These are phyloP conservation scores for Selenia dentaria DNA, from an alignment of 2,888 invertebrate species.

Conservation along the genomic window DNA sequence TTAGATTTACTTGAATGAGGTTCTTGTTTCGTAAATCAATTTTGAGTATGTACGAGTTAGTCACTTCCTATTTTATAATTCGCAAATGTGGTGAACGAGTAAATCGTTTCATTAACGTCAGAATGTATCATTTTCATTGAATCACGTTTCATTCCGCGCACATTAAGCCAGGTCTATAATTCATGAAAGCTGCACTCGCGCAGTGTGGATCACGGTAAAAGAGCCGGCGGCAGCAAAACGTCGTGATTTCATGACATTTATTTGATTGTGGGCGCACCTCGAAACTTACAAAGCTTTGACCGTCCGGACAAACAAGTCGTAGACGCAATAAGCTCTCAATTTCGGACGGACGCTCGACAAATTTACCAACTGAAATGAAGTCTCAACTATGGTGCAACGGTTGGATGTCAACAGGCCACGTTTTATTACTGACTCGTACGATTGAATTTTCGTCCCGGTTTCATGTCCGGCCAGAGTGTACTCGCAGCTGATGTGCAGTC, in stretches of 20 bases:
- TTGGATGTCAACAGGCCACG: conserved; percentile 72
- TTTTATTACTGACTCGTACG: conserved; percentile 71
- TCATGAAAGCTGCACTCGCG: conserved; percentile 15
- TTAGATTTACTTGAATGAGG: too few relatives aligned
- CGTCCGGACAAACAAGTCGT: conserved; percentile 65
- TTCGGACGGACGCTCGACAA: conserved; percentile 73
- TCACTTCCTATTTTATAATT: too few relatives aligned
- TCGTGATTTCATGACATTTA: conserved; percentile 56
- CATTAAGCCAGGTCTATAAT: conserved; percentile 16
- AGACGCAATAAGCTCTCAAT: conserved; percentile 77
- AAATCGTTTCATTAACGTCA: conserved; percentile 1
- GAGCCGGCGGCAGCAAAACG: conserved; percentile 25
- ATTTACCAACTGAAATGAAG: conserved; percentile 80
- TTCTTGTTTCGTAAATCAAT: too few relatives aligned
- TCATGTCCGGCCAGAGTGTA: conserved; percentile 41
- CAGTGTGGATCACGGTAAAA: conserved; percentile 12
- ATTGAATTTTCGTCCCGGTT: conserved; percentile 69
- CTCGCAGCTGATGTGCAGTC: conserved; percentile 23
- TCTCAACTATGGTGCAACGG: conserved; percentile 63
- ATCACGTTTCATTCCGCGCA: conserved; percentile 8
- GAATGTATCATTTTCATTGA: conserved; percentile 15
- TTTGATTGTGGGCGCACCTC: conserved; percentile 65
- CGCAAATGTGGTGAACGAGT: too few relatives aligned
- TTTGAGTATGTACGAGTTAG: too few relatives aligned
- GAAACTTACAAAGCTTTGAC: conserved; percentile 74